Conservation (phyloP, 2,888 invertebrate genomes). For the Cenopis cana region DNA sequence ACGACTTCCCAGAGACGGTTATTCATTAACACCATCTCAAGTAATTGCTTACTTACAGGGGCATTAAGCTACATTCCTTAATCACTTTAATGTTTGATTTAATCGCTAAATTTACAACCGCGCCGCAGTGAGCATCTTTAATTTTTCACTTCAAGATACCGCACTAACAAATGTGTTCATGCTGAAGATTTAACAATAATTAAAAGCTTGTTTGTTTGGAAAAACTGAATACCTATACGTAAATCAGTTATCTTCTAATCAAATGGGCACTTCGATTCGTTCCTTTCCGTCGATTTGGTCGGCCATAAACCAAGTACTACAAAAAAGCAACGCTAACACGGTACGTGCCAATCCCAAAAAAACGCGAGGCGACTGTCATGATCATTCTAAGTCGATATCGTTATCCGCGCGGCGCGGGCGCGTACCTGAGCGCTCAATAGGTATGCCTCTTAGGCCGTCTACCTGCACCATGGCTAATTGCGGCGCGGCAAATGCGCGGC, state of each 20-base stretch:
- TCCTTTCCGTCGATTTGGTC: not conserved
- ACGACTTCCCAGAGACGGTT: slow-evolving; percentile 6
- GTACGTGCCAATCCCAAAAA: slow-evolving; percentile 31
- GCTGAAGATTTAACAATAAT: not conserved
- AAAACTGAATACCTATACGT: not conserved
- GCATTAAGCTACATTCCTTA: slow-evolving; percentile 31
- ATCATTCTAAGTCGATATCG: slow-evolving; percentile 47
- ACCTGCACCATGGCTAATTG: slow-evolving; percentile 44
- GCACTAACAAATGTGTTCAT: slow-evolving; percentile 15
- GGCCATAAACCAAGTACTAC: slow-evolving; percentile 11
- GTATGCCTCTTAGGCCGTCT: too few relatives aligned
- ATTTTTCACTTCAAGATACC: slow-evolving; percentile 18
- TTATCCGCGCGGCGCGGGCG: slow-evolving; percentile 50
- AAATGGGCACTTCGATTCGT: not conserved
- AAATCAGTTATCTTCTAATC: not conserved
- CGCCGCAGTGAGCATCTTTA: not conserved
- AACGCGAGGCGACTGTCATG: slow-evolving; percentile 9
- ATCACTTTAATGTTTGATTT: slow-evolving; percentile 31
- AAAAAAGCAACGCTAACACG: slow-evolving; percentile 1
- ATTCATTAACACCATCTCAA: slow-evolving; percentile 16
- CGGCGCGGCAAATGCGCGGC: slow-evolving; percentile 7
- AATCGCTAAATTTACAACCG: slow-evolving; percentile 28
- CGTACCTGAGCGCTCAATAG: slow-evolving; percentile 67
- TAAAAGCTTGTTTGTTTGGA: not conserved
- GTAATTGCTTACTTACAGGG: slow-evolving; percentile 15